Evolutionary conservation across 2,888 invertebrate species (phyloP).

Genomic region (Agonopterix subpropinquella): DNA sequence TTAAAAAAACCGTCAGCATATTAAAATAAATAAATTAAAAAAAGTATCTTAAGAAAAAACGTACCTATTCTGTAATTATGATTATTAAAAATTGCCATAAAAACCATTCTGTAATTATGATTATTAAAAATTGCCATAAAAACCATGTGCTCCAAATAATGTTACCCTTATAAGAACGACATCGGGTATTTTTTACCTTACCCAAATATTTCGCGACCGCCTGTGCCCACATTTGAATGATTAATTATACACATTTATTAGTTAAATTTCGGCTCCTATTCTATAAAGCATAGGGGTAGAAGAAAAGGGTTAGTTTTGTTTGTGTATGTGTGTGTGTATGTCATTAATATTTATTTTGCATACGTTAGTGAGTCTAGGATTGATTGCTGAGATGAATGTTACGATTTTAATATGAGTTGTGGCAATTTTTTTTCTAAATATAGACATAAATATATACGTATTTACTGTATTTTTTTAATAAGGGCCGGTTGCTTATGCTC

Average conservation of each 20-base stretch:
- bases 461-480: too few species aligned
- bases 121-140: too few species aligned
- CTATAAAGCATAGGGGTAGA: conserved; percentile 42
- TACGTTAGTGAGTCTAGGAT: conserved; percentile 45
- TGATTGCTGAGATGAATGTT: conserved; percentile 27
- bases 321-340: conserved; percentile 32
- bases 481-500: too few species aligned
- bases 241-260: conserved; percentile 74
- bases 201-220: conserved; percentile 17
- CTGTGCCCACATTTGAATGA: conserved; percentile 53
- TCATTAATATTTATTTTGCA: conserved; percentile 69
- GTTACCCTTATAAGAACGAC: conserved; percentile 4
- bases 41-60: too few species aligned
- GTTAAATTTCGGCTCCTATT: conserved; percentile 53
- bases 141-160: too few species aligned
- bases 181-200: conserved; percentile 15
- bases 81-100: too few species aligned
- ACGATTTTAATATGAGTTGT: conserved; percentile 7
- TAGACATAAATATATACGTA: too few species aligned
- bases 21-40: too few species aligned
- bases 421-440: too few species aligned
- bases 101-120: too few species aligned
- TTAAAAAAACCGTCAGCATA: too few species aligned
- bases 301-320: conserved; percentile 53
- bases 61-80: too few species aligned